These are phyloP conservation scores for Numida meleagris DNA, from an alignment of 2,113 vertebrate genomes.

Conservation along the genomic window DNA sequence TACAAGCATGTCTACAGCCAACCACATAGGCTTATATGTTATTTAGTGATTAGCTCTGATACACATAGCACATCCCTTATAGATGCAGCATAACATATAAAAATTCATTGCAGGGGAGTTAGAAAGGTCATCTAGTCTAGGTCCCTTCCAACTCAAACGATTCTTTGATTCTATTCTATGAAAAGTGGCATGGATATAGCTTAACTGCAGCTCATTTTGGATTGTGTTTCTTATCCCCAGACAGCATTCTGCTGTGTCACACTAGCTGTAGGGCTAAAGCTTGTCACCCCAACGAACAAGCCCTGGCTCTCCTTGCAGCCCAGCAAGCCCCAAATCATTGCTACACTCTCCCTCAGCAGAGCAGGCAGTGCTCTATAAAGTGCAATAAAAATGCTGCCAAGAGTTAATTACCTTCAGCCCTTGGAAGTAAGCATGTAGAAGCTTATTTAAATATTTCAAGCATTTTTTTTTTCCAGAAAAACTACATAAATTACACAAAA, in stretches of 20 bases:
- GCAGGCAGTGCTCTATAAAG: background rate
- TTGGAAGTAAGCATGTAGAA: background rate
- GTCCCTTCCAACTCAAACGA: no score
- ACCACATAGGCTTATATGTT: background rate
- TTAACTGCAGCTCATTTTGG: background rate
- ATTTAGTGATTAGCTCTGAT: background rate
- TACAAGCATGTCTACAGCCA: fast-evolving
- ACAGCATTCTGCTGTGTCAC: background rate
- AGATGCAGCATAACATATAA: background rate
- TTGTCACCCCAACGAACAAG: background rate
- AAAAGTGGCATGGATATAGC: background rate
- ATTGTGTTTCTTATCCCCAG: background rate
- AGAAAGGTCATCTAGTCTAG: no score
- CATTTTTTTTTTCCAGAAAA: background rate
- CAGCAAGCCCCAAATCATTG: background rate
- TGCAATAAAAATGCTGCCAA: background rate
- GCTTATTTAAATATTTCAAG: background rate
- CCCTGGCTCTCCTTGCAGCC: background rate
- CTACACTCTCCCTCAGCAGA: background rate
- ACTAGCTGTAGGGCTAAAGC: background rate
- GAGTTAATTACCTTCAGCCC: background rate
- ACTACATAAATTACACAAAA: background rate
- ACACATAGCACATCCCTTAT: background rate
- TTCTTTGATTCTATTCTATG: no score
- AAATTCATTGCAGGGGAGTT: no score